These are phyloP conservation scores for Sebastes minor DNA, from an alignment of 2,797 vertebrate species.

Conservation along the genomic window DNA sequence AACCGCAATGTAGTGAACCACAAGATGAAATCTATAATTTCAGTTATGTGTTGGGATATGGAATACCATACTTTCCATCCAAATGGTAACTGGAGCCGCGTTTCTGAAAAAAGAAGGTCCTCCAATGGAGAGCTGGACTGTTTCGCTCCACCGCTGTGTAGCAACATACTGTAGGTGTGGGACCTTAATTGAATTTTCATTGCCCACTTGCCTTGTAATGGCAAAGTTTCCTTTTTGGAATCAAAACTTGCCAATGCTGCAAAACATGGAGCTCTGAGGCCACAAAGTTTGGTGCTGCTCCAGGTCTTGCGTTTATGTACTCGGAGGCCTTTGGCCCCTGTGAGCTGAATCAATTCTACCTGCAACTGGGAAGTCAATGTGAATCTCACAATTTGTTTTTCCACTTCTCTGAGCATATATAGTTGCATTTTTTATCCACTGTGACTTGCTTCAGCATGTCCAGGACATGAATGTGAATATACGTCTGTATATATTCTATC, in stretches of 20 bases:
- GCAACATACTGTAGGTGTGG: conserved; percentile 47
- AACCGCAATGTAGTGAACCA: conserved; percentile 20
- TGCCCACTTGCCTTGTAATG: conserved; percentile 67
- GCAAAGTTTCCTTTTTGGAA: conserved; percentile 61
- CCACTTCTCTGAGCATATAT: conserved; percentile 27
- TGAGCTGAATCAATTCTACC: conserved; percentile 45
- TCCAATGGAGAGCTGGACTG: conserved; percentile 13
- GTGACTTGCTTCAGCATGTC: neutral
- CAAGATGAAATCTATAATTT: conserved; percentile 49
- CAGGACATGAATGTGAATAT: neutral
- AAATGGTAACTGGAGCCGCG: conserved; percentile 29
- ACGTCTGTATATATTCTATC: neutral
- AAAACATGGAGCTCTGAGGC: conserved; percentile 36
- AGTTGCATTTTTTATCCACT: conserved; percentile 12
- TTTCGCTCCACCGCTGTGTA: conserved; percentile 34
- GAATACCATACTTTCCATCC: conserved; percentile 35
- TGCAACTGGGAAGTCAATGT: conserved; percentile 36
- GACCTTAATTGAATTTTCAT: conserved; percentile 63
- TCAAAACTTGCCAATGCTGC: conserved; percentile 51
- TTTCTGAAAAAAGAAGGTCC: conserved; percentile 1
- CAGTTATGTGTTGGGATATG: conserved; percentile 37
- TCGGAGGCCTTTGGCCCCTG: conserved; percentile 29
- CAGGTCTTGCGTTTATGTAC: conserved; percentile 57
- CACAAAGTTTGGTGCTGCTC: conserved; percentile 51
- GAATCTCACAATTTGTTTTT: conserved; percentile 50